Percentiles rank a stretch among this genome's conserved stretches.
Evolutionary conservation across 1,140 invertebrate species (phyloP).

Genomic region (Gyrodactylus bullatarudis): DNA sequence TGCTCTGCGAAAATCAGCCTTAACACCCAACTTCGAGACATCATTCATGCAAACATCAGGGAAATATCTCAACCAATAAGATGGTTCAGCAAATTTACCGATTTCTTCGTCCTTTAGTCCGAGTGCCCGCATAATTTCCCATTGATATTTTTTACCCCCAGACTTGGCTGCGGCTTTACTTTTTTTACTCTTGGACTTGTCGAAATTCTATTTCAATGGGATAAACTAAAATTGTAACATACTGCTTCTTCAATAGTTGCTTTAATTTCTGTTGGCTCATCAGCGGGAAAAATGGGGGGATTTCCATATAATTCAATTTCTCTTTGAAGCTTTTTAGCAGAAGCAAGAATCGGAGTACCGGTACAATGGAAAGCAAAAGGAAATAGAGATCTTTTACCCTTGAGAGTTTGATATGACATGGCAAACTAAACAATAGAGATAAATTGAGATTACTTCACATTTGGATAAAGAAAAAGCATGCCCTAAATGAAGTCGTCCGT

Average conservation of each 20-base stretch:
- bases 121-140: slow-evolving; percentile 85
- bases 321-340: slow-evolving; percentile 26
- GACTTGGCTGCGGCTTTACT: slow-evolving; percentile 83
- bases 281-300: slow-evolving; percentile 54
- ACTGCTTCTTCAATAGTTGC: slow-evolving; percentile 13
- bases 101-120: slow-evolving; percentile 57
- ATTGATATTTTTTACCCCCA: slow-evolving; percentile 60
- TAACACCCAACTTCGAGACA: slow-evolving; percentile 49
- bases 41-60: slow-evolving; percentile 54
- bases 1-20: slow-evolving; percentile 74
- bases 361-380: slow-evolving; percentile 97
- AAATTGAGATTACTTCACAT: slow-evolving; percentile 32
- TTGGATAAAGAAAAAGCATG: slow-evolving; percentile 89
- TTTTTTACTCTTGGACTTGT: slow-evolving; percentile 89
- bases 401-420: slow-evolving; percentile 47
- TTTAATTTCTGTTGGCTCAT: slow-evolving; percentile 21
- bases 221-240: background rate
- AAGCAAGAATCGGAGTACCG: slow-evolving; percentile 31
- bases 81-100: slow-evolving; percentile 50
- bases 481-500: slow-evolving; percentile 76
- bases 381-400: slow-evolving; percentile 62
- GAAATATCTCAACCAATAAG: slow-evolving; percentile 60
- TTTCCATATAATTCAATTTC: slow-evolving; percentile 66
- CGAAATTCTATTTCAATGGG: slow-evolving; percentile 26
- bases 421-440: slow-evolving; percentile 30